Evolutionary conservation across 1,140 invertebrate species (phyloP), one percentile per base, ranked within the genome.

Genomic region (Protaetia brevitarsis): DNA sequence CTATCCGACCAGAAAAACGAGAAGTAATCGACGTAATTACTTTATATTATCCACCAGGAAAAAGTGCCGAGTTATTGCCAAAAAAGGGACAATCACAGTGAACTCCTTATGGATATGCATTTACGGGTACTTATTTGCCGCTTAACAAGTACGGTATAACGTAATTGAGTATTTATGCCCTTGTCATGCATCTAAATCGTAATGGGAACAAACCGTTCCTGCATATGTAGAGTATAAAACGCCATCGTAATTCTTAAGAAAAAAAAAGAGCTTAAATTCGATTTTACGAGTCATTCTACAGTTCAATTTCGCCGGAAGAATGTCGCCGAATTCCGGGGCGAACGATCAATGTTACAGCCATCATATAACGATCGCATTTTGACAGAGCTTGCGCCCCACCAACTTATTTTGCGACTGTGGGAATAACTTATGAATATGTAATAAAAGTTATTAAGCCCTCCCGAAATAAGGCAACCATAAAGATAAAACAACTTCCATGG

Each of bases 401-500:
- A 51, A 51, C 41, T 51, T 51, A 51, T 51, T 51, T 23, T 51
- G 41, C 26, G n/a, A n/a, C 41, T 51, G 41, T 51, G 41, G 41
- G 57, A 62, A 62, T 30, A 30, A 62, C 29, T 62, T 62, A 62
- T 62, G 60, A 62, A 62, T 62, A 62, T 62, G 74, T 72, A 75
- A 72, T 73, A 75, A 75, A 75, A 73, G 66, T 75, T 71, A 72
- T 71, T 71, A 75, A 73, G 71, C 69, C 41, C 41, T n/a, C n/a
- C 41, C 69, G 67, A 74, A 74, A 75, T 75, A 75, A 76, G 66
- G 68, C 70, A 63, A 66, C 72, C 72, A 73, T 76, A 75, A 75
- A 76, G 75, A 76, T 76, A 76, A 76, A 76, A 74, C 72, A 74
- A 75, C 69, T 76, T 74, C 63, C 61, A 36, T 58, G 68, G 41